Base-by-base conservation (phyloP, 2,888 invertebrate genomes). In the Caenorhabditis imperialis region DNA sequence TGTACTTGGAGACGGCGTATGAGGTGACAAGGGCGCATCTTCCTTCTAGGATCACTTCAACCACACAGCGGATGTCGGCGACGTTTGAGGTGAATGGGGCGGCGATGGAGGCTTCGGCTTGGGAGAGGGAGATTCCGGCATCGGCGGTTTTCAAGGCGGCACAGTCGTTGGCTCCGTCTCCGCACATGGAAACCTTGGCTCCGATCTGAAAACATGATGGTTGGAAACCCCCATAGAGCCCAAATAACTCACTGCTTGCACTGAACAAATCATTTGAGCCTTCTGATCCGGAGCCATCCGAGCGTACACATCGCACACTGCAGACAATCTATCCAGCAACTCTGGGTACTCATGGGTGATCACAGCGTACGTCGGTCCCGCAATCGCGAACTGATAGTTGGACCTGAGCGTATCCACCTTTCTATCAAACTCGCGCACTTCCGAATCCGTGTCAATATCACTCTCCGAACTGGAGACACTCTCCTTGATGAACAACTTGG, bases 1-100 rank as follows among this genome's bases (percentile, higher is more conserved):
- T 98, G 91, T 95, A 98, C 87, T 97, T 97, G 91, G 98, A 98
- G 81, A 97, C 94, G 1, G 96, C 95, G 90, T 97, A 97, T 40
- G 95, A 95, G 0, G 98, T 98, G 33, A 95, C 93, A 6, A 99
- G 90, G 0, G 98, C 96, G 0, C 96, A 95, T 0, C 98, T 91
- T 0, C 97, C 88, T 65, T 88, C 88, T 16, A 83, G 80, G 37
- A 88, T 88, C 0, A 88, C 84, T 51, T 75, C 81, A 0, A 85
- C 84, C 14, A 88, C 88, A 55, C 88, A 88, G 6, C 84, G 75
- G 60, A 88, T 88, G 55, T 88, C 85, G 16, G 87, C 69, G 10
- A 74, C 70, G 25, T 93, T 92, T 0, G 95, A 94, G 1, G 91
- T 91, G 85, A 91, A 91, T 1, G 91, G 91, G 4, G 91, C 90